Evolutionary conservation across 2,888 invertebrate genomes (phyloP), one percentile per base, ranked within the genome.

Genomic region (Sussaba pulchella): DNA sequence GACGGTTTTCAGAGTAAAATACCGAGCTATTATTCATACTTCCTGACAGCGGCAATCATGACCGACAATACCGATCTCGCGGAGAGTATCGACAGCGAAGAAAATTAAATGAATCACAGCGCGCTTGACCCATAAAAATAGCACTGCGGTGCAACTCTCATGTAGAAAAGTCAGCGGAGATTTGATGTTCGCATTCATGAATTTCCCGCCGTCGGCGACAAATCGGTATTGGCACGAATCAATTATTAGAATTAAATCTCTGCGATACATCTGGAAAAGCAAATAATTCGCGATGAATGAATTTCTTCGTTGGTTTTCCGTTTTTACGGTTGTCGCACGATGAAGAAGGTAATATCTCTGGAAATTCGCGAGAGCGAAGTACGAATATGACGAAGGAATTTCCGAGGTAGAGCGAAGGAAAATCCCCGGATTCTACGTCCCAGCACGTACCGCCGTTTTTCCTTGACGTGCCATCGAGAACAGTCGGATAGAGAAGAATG

Each of bases 401-500:
- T 57, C 9, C n/a, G 57, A 57, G 66, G 50, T 39, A 21, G 6
- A 14, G 36, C 19, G 50, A n/a, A 39, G 31, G 66, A 39, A 31
- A 8, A 24, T 9, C 39, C 21, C 39, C 66, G 24, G 52, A 50
- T 50, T 67, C 50, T 67, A 39, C 39, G n/a, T 10, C 36, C 19
- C 31, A 17, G 19, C 50, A 50, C 66, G 50, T n/a, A 36, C 50
- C 50, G 39, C 21, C 50, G 10, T 24, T 52, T 19, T 36, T 43
- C 59, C 47, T 45, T 14, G 66, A 57, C 26, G 26, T 19, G 43
- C 31, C 64, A 66, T 76, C 41, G 21, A 21, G 39, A 71, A 64
- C 61, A 52, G 43, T 64, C 36, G 24, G 47, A 47, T 63, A 24
- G 17, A 57, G 78, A 61, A 64, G 64, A 64, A 21, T 71, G 39